These are phyloP conservation scores for Chaetogeoica ovagalla DNA, from an alignment of 2,888 invertebrate species.

Conservation along the genomic window DNA sequence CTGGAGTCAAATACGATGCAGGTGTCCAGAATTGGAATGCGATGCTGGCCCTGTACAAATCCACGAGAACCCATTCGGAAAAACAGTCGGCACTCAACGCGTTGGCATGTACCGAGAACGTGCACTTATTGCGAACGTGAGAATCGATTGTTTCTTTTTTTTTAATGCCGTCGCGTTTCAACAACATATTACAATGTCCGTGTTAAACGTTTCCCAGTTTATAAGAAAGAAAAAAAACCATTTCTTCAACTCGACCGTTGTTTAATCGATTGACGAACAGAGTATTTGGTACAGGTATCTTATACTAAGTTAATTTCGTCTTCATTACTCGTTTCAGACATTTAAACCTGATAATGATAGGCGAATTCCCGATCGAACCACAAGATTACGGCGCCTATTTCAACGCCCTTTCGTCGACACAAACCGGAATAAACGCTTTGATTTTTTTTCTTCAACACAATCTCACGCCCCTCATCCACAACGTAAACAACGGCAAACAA, in stretches of 20 bases:
- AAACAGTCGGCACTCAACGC: constrained; percentile 32
- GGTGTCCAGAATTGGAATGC: neutral
- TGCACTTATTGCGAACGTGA: constrained; percentile 3
- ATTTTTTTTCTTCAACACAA: neutral
- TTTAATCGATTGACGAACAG: no score
- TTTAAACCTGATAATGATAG: constrained; percentile 1
- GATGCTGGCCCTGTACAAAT: constrained; percentile 28
- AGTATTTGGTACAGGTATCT: no score
- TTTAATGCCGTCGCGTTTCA: no score
- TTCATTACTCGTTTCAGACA: neutral
- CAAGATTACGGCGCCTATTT: constrained; percentile 13
- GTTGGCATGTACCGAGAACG: constrained; percentile 38
- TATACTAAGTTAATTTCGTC: neutral
- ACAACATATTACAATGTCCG: no score
- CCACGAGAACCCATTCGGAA: constrained; percentile 34
- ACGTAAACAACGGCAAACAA: neutral
- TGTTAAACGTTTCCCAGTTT: no score
- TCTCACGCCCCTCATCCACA: neutral
- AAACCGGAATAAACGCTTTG: neutral
- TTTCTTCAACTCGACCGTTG: no score
- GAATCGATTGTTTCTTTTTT: neutral
- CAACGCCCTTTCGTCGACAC: constrained; percentile 3
- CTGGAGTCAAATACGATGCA: neutral
- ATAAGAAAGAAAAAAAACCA: no score
- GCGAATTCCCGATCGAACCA: neutral